Base-by-base conservation (phyloP, 1,140 invertebrate genomes). In the Schlechtendalia chinensis region DNA sequence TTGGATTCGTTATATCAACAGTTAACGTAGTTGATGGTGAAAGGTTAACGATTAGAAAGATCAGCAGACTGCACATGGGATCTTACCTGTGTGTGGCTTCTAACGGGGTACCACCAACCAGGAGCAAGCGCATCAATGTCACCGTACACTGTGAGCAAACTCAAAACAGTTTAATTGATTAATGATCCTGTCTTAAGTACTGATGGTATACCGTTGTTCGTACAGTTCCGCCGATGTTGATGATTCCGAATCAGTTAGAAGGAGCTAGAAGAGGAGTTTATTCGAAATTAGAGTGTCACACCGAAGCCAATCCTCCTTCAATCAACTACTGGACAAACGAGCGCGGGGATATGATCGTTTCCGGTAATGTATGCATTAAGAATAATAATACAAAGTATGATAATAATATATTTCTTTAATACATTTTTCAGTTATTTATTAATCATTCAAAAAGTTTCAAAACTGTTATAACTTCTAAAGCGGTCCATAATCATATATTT, bases 301-400 rank as follows among this genome's bases (percentile, higher is more conserved):
- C 93, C 0, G 94, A 96, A 87, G 94, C 94, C 65, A 94, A 93
- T 86, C 94, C 94, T 16, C 91, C 91, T 77, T 95, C 94, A 12
- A 94, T 95, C 84, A 95, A 94, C 87, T 94, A 94, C 83, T 94
- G 93, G 93, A 94, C 92, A 8, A 94, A 91, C 1, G 92, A 94
- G 83, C 88, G 90, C 54, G 93, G 93, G 59, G 92, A 94, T 84
- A 94, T 95, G 93, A 94, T 95, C 83, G 91, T 94, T 86, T 93
- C 93, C 85, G 93, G 93, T 94, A 90, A 16, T 39, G 3, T 39
- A 39, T 39, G 8, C 32, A 8, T 39, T 39, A n/a, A n/a, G n/a
- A n/a, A n/a, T 39, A 39, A 39, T 39, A 39, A 39, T 39, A 39
- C 32, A 3, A 39, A 39, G 8, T 39, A 39, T 3, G 8, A 39